Evolutionary conservation across 2,113 vertebrate genomes (phyloP).

Genomic region (Baryphthengus martii): DNA sequence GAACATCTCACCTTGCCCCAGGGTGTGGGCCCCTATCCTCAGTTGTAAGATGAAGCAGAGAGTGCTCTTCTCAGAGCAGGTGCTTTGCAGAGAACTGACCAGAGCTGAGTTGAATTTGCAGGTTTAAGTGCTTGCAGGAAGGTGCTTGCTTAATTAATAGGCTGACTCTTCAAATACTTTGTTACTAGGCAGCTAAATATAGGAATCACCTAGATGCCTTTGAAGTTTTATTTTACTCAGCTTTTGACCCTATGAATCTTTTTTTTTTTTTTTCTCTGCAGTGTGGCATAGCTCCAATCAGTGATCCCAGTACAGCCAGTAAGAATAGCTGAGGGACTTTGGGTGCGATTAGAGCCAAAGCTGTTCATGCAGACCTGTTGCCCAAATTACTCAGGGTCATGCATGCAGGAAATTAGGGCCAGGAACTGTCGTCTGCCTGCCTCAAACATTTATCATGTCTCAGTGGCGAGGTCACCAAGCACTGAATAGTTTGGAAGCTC

Average conservation of each 20-base stretch:
- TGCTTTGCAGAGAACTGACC: background rate
- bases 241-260: constrained; percentile 10
- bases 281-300: constrained; percentile 1
- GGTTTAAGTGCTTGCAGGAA: background rate
- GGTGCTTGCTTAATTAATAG: background rate
- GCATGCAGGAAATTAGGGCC: background rate
- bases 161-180: background rate
- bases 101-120: background rate
- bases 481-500: background rate
- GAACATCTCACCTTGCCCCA: background rate
- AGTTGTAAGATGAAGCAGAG: background rate
- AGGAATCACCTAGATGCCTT: constrained; percentile 10
- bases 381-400: background rate
- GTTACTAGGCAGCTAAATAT: constrained; percentile 7
- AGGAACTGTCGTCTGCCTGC: background rate
- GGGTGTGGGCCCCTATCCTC: too few relatives aligned
- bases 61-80: background rate
- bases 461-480: accelerated
- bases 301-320: background rate
- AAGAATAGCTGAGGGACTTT: background rate
- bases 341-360: background rate
- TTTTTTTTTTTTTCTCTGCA: background rate
- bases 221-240: constrained; percentile 13
- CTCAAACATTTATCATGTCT: background rate
- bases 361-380: background rate